Evolutionary conservation across 2,113 vertebrate genomes (phyloP), one percentile per base, ranked within the genome.

Genomic region (Diglossa brunneiventris): DNA sequence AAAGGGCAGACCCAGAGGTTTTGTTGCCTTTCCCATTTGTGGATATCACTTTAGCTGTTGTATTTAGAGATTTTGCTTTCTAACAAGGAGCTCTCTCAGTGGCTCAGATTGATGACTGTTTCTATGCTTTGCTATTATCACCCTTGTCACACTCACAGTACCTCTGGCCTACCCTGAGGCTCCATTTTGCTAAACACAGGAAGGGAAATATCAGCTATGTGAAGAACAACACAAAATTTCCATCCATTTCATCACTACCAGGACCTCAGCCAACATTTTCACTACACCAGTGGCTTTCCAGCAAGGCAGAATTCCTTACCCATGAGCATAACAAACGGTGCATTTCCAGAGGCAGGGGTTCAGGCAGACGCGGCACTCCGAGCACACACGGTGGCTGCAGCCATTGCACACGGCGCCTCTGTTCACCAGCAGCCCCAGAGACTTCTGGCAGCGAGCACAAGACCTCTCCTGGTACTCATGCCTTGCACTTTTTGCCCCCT

Each of bases 371-470:
- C 98, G 98, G 88, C 99, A 99, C 21, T 73, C 94, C 2, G 96
- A 94, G 95, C 99, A 99, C 95, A 99, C 98, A 2, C 98, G 98
- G 80, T 99, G 99, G 42, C 99, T 99, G 98, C 99, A 99, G 50
- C 99, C 98, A 1, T 47, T 97, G 89, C 99, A 99, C 7, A 99
- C 98, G 0, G 98, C 98, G 0, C 99, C 99, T 18, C 98, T 98
- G 97, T 99, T 98, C 96, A 98, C 87, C 88, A 99, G 31, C 46
- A 98, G 46, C 33, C 99, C 99, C 69, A 99, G 98, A 0, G 94
- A 55, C 46, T 96, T 97, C 94, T 97, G 98, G 77, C 99, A 99
- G 66, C 98, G 98, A 15, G 99, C 99, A 3, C 99, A 99, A 2
- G 89, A 98, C 56, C 97, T 96, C 93, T 98, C 97, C 13, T 69